Percentiles rank a stretch among this genome's conserved stretches.
Conservation (phyloP, 1,140 invertebrate genomes). For the Drosophila orosa region DNA sequence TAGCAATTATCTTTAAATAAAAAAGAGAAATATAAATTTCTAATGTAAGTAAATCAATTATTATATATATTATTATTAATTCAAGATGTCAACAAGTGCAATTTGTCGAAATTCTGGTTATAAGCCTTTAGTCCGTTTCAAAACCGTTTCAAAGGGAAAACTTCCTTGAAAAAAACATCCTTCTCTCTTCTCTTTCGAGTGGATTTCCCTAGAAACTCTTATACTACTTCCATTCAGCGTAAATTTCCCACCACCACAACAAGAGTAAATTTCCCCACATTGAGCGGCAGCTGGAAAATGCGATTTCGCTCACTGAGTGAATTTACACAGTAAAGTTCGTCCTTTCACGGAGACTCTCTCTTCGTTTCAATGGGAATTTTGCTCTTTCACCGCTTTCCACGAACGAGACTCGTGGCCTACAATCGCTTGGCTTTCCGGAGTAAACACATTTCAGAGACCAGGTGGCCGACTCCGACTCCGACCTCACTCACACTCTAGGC, state of each 20-base stretch:
- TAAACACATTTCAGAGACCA: constrained; percentile 21
- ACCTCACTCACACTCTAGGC: background rate
- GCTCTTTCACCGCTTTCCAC: constrained; percentile 39
- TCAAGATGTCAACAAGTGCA: constrained; percentile 63
- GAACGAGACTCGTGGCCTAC: constrained; percentile 58
- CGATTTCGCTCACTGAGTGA: constrained; percentile 33
- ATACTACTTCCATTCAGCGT: constrained; percentile 64
- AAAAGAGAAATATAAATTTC: too few relatives aligned
- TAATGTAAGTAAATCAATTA: background rate
- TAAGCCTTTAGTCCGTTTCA: constrained; percentile 44
- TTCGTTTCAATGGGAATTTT: constrained; percentile 35
- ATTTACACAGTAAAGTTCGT: background rate
- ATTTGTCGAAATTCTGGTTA: constrained; percentile 17
- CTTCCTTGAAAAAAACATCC: constrained; percentile 13
- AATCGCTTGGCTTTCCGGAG: constrained; percentile 58
- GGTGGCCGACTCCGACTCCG: constrained; percentile 1
- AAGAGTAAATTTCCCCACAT: constrained; percentile 59
- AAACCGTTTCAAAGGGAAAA: constrained; percentile 28
- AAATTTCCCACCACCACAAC: constrained; percentile 3
- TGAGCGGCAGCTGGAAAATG: constrained; percentile 9
- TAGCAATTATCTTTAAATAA: background rate
- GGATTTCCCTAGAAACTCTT: constrained; percentile 31
- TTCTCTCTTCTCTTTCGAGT: constrained; percentile 10
- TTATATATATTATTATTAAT: background rate
- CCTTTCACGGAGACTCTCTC: background rate